Evolutionary conservation across 2,113 vertebrate genomes (phyloP).

Genomic region (Oryzias javanicus): DNA sequence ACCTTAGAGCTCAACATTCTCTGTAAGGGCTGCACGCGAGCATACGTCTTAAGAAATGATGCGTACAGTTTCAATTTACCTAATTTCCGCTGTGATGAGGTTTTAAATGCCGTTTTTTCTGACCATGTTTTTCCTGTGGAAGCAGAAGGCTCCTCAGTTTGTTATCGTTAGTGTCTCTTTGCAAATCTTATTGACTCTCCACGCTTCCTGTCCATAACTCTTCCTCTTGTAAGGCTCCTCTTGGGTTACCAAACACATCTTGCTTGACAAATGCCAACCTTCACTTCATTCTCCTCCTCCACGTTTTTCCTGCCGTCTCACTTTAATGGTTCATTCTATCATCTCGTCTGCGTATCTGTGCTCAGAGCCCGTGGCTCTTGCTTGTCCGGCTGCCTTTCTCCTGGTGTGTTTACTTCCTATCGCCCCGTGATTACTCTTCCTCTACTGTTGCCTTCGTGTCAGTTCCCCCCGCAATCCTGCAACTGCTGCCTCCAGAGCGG

Average conservation of each 20-base stretch:
- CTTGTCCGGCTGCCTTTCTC: conserved; percentile 48
- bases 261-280: conserved; percentile 30
- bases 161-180: conserved; percentile 54
- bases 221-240: conserved; percentile 67
- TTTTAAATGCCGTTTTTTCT: conserved; percentile 34
- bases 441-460: conserved; percentile 70
- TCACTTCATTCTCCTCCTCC: conserved; percentile 28
- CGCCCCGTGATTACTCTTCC: conserved; percentile 58
- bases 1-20: conserved; percentile 89
- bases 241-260: conserved; percentile 39
- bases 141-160: conserved; percentile 42
- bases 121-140: conserved; percentile 40
- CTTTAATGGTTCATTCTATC: conserved; percentile 13
- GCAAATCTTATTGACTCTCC: conserved; percentile 64
- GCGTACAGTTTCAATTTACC: conserved; percentile 22
- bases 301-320: conserved; percentile 34
- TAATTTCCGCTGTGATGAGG: conserved; percentile 39
- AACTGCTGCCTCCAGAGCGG: conserved; percentile 84
- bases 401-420: conserved; percentile 47
- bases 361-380: conserved; percentile 30
- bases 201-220: conserved; percentile 68
- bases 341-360: conserved; percentile 1
- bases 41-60: conserved; percentile 18
- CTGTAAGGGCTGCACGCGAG: conserved; percentile 81
- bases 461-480: conserved; percentile 92